A percentile compares a stretch with the other conserved stretches of the same genome.
These are phyloP conservation scores for Ochropacha duplaris DNA, from an alignment of 2,888 invertebrate species.

Conservation along the genomic window DNA sequence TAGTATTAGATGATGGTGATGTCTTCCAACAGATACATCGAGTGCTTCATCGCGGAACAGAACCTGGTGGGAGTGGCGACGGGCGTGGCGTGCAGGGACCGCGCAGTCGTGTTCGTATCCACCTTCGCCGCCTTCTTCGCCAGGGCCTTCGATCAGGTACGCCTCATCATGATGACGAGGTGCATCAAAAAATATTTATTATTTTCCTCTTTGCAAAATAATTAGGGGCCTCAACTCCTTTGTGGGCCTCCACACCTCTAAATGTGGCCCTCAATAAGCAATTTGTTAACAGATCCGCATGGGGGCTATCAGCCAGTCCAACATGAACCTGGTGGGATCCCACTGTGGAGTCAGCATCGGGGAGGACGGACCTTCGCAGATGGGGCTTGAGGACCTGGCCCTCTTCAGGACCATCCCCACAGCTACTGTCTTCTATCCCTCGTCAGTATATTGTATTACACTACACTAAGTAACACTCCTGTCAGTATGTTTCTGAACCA, in stretches of 20 bases:
- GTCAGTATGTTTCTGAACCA: no score
- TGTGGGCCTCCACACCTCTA: conserved; percentile 98
- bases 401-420: conserved; percentile 97
- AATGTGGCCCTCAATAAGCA: no score
- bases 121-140: conserved; percentile 99
- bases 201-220: no score
- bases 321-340: conserved; percentile 97
- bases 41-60: conserved; percentile 99
- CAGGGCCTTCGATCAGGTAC: conserved; percentile 96
- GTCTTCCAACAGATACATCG: conserved; percentile 87
- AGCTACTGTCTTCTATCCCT: conserved; percentile 87
- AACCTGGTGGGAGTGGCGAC: conserved; percentile 98
- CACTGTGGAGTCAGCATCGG: conserved; percentile 99
- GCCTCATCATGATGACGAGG: not conserved
- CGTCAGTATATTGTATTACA: conserved; percentile 48
- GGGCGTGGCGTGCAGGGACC: conserved; percentile 95
- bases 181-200: no score
- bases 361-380: conserved; percentile 99
- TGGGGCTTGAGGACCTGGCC: conserved; percentile 99
- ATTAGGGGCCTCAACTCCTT: no score
- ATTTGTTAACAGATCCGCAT: conserved; percentile 90
- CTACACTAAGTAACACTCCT: no score
- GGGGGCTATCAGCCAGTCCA: conserved; percentile 99
- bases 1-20: no score
- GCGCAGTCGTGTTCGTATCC: conserved; percentile 96